phyloP scores from a whole-genome alignment of 1,140 invertebrate species.

The Tetramorium parvispinum region DNA sequence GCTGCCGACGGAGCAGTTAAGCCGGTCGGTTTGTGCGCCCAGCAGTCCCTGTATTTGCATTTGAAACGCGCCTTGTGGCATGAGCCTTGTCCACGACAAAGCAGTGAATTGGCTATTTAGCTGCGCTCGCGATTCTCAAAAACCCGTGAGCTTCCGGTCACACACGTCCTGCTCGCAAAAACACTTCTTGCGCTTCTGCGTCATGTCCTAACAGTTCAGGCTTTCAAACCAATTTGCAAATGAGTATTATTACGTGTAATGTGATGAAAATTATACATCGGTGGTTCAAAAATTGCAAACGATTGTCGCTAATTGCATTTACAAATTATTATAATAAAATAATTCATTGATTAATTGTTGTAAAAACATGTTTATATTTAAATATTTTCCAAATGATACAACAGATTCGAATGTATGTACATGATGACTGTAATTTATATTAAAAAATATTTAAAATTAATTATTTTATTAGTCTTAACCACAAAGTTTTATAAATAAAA shows the following conservation, averaged over 20 bases:
- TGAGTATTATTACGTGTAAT: background rate
- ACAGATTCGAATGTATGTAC: background rate
- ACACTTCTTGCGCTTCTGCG: background rate
- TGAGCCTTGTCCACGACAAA: constrained; percentile 57
- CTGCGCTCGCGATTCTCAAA: constrained; percentile 29
- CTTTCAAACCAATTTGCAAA: constrained; percentile 19
- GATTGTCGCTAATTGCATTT: background rate
- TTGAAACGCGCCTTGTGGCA: constrained; percentile 55
- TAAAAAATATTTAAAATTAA: background rate
- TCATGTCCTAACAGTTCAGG: background rate
- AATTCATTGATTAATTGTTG: background rate
- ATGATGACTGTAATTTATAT: no score
- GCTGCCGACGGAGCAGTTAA: constrained; percentile 46
- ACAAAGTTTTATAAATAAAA: background rate
- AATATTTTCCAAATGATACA: background rate
- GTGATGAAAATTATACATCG: background rate
- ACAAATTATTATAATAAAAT: background rate
- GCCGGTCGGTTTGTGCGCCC: constrained; percentile 55
- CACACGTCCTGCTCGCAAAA: constrained; percentile 13
- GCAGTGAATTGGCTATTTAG: constrained; percentile 63
- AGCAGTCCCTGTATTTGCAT: constrained; percentile 47
- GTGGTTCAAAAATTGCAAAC: background rate
- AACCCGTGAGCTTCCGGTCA: constrained; percentile 34
- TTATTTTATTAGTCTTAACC: background rate
- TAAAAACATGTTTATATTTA: background rate